Base-by-base conservation (phyloP, 2,113 vertebrate genomes). In the Onychostoma macrolepis region DNA sequence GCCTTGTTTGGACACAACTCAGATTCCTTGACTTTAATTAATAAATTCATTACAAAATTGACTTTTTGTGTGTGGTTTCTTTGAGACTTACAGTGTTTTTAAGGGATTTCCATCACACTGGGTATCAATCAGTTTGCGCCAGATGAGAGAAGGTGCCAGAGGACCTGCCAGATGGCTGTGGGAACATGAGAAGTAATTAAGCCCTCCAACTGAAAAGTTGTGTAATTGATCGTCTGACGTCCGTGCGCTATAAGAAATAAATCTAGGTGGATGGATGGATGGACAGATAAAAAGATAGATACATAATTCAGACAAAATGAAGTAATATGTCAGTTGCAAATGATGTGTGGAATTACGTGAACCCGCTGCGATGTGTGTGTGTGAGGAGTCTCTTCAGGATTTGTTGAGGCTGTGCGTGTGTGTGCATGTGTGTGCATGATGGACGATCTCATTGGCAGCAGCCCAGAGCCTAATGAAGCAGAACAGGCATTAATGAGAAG, bases 161-260 rank as follows among this genome's bases (percentile, higher is more conserved):
- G 76, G 85, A 80, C 41, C 87, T 61, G 77, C 83, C 91, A 91
- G 88, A 90, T 89, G 87, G 85, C 78, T 75, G 58, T 63, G 86
- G 84, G 87, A 90, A 84, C 58, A 72, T 36, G 77, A 91, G 88
- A 87, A 43, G 87, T 90, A 89, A 91, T 91, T 91, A 90, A 88
- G 86, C 88, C 84, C 85, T 87, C 87, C 77, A 78, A 87, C 87
- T 89, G 87, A 87, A 84, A 88, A 91, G 80, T 87, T 83, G 63
- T 78, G 30, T 91, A 91, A 90, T 81, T 91, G 89, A 90, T 90
- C 84, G 88, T 89, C 83, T 85, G 82, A 88, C 10, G 86, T 67
- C 65, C 67, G 43, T 56, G 84, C 26, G 61, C 63, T 71, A 78
- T 84, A 78, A 89, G 89, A 72, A 38, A 41, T 43, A 30, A 33